These are phyloP conservation scores for Bicyclus anynana DNA, from an alignment of 1,140 invertebrate genomes.

Conservation along the genomic window DNA sequence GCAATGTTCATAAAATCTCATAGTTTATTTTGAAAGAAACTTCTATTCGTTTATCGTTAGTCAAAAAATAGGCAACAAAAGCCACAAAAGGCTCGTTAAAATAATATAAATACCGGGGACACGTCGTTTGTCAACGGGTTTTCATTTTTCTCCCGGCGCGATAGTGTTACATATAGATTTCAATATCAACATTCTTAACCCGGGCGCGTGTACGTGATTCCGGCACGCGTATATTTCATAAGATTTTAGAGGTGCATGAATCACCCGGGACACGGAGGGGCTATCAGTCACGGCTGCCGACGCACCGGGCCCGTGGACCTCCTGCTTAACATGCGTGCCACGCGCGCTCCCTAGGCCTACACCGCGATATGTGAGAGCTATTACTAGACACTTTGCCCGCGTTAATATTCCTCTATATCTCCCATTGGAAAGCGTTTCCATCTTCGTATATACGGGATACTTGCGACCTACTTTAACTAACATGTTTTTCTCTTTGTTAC, in stretches of 20 bases:
- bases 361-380: conserved; percentile 75
- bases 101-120: conserved; percentile 2
- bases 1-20: too few species aligned
- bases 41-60: too few species aligned
- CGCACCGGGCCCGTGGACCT: conserved; percentile 58
- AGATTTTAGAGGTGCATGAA: conserved; percentile 77
- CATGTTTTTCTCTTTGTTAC: conserved; percentile 78
- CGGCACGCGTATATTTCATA: conserved; percentile 73
- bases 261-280: conserved; percentile 69
- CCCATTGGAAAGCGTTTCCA: conserved; percentile 49
- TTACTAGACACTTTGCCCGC: conserved; percentile 74
- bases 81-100: background rate
- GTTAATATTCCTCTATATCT: conserved; percentile 74
- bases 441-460: conserved; percentile 26
- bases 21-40: too few species aligned
- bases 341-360: conserved; percentile 68
- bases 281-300: conserved; percentile 68
- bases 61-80: too few species aligned
- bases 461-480: conserved; percentile 21
- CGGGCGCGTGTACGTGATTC: conserved; percentile 68
- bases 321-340: conserved; percentile 64
- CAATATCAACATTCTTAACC: conserved; percentile 75
- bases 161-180: conserved; percentile 73
- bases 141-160: conserved; percentile 44
- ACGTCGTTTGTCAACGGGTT: conserved; percentile 21